Base-by-base conservation (phyloP, 2,888 invertebrate genomes). In the Apotomis capreana region DNA sequence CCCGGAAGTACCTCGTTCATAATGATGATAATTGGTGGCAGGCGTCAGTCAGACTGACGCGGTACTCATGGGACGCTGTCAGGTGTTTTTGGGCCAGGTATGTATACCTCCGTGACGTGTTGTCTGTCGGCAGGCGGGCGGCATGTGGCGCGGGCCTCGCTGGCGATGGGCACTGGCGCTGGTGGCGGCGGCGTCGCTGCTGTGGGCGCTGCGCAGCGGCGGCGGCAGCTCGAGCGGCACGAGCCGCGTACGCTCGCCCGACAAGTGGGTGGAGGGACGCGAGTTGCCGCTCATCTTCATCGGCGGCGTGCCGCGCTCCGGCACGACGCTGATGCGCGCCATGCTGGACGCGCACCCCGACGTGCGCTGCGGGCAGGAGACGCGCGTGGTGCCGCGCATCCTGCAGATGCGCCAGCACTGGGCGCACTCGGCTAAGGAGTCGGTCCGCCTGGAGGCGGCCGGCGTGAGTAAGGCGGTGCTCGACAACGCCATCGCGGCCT, bases 311-410 rank as follows among this genome's bases (percentile, higher is more conserved):
- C 99, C 99, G 71, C 95, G 99, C 80, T 99, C 98, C 65, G 99
- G 99, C 69, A 99, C 99, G 59, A 99, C 99, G 75, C 95, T 99
- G 79, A 98, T 99, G 97, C 95, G 99, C 83, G 99, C 98, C 77
- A 98, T 99, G 98, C 94, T 99, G 81, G 99, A 99, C 92, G 99
- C 99, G 76, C 99, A 99, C 95, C 98, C 98, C 13, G 97, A 97
- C 82, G 97, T 99, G 84, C 96, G 98, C 88, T 99, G 99, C 90
- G 99, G 99, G 15, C 99, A 99, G 92, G 99, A 99, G 94, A 98
- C 98, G 74, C 95, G 99, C 78, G 98, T 99, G 69, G 98, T 99
- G 87, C 99, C 99, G 68, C 95, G 99, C 81, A 96, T 99, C 83
- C 95, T 99, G 77, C 98, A 98, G 90, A 96, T 99, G 95, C 96